phyloP scores from a whole-genome alignment of 2,113 vertebrate genomes.

The Lasiurus cinereus region DNA sequence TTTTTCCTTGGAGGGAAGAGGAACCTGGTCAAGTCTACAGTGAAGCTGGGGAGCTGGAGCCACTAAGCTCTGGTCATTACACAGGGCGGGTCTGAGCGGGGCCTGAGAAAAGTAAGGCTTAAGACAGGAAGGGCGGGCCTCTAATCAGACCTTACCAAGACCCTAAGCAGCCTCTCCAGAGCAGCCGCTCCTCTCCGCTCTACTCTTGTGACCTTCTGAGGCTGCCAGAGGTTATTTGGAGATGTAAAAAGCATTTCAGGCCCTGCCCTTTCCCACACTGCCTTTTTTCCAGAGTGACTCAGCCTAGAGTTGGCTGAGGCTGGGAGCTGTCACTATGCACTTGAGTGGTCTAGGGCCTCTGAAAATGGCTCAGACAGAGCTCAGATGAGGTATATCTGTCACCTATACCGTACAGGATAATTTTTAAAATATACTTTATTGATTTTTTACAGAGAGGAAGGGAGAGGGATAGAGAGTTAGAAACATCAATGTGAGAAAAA shows the following conservation, averaged over 20 bases:
- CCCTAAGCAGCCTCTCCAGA: not conserved
- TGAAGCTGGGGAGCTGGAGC: not conserved
- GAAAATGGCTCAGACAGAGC: conserved; percentile 13
- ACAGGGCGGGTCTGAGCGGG: not conserved
- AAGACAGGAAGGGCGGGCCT: conserved; percentile 54
- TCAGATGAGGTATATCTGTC: not conserved
- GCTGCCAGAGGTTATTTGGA: conserved; percentile 79
- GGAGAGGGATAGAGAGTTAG: no score
- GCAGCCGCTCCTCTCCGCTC: not conserved
- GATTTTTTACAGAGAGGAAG: not conserved
- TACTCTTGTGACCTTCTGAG: conserved; percentile 65
- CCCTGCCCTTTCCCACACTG: conserved; percentile 77
- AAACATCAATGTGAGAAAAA: no score
- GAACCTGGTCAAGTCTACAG: not conserved
- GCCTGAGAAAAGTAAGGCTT: conserved; percentile 48
- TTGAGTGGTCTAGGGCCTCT: conserved; percentile 30
- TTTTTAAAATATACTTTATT: not conserved
- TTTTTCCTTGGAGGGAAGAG: not conserved
- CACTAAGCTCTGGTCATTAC: not conserved
- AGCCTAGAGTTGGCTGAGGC: conserved; percentile 39
- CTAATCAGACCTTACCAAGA: not conserved
- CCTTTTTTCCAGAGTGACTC: conserved; percentile 77
- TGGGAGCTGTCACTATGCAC: not conserved
- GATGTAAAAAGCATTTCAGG: conserved; percentile 75
- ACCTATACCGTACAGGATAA: not conserved